phyloP scores from a whole-genome alignment of 1,140 invertebrate species.

The Tetramorium simillimum region DNA sequence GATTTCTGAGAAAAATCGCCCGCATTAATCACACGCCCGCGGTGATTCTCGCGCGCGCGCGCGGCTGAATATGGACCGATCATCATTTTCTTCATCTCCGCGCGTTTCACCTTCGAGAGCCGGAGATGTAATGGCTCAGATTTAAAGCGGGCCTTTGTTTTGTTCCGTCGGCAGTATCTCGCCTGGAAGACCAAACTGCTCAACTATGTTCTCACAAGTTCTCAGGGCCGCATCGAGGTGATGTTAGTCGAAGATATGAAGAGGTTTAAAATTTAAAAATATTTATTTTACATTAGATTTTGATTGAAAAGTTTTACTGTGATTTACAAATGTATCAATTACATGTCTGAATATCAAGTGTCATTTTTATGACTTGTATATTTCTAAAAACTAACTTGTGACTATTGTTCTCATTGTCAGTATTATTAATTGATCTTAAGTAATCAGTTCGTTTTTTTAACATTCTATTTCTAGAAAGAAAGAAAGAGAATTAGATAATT shows the following conservation, averaged over 20 bases:
- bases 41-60: slow-evolving; percentile 35
- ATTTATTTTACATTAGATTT: not conserved
- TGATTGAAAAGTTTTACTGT: not conserved
- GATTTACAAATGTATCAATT: not conserved
- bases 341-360: not conserved
- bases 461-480: not conserved
- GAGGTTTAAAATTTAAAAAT: not conserved
- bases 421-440: not conserved
- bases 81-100: slow-evolving; percentile 43
- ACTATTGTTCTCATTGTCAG: not conserved
- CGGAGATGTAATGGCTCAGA: slow-evolving; percentile 38
- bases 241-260: not conserved
- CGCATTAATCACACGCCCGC: slow-evolving; percentile 42
- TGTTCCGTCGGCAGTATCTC: not conserved
- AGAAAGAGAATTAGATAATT: not conserved
- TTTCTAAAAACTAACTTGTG: not conserved
- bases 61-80: slow-evolving; percentile 39
- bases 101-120: slow-evolving; percentile 30
- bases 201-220: not conserved
- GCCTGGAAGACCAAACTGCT: slow-evolving; percentile 11
- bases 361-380: not conserved
- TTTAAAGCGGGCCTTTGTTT: slow-evolving; percentile 32
- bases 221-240: not conserved
- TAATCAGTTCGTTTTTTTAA: not conserved
- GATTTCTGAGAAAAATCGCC: slow-evolving; percentile 37